Conservation (phyloP, 2,797 vertebrate species). For the Avahi laniger region DNA sequence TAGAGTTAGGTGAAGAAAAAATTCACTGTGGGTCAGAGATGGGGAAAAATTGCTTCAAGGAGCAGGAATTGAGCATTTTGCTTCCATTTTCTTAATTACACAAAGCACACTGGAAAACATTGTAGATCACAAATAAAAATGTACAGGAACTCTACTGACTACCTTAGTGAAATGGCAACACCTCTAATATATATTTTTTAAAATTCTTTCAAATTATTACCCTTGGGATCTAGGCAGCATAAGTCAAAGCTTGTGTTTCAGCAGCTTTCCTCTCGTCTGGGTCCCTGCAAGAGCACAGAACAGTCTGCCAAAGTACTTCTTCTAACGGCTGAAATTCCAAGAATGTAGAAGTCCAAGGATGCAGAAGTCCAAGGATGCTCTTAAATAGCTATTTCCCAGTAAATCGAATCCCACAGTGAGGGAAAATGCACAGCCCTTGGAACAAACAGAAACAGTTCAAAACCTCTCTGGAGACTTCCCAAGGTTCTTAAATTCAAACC, state of each 20-base stretch:
- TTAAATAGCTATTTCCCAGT: background rate
- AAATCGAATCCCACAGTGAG: background rate
- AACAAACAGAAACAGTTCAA: background rate
- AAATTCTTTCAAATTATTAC: background rate
- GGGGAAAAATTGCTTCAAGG: background rate
- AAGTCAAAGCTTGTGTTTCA: background rate
- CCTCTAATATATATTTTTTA: background rate
- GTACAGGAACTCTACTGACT: background rate
- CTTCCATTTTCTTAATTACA: background rate
- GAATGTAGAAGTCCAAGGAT: background rate
- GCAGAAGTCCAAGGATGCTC: background rate
- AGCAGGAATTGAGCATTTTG: background rate
- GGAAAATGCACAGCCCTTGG: background rate
- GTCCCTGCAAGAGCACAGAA: background rate
- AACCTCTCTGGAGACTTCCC: background rate
- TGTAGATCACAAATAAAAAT: background rate
- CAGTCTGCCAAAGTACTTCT: background rate
- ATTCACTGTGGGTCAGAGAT: background rate
- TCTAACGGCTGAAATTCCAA: background rate
- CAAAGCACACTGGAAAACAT: background rate
- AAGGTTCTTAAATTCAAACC: background rate
- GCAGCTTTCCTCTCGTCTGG: background rate
- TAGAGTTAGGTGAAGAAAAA: background rate
- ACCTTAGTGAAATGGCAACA: background rate
- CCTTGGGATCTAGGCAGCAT: background rate